Evolutionary conservation across 2,888 invertebrate species (phyloP).

Genomic region (Autographa pulchrina): DNA sequence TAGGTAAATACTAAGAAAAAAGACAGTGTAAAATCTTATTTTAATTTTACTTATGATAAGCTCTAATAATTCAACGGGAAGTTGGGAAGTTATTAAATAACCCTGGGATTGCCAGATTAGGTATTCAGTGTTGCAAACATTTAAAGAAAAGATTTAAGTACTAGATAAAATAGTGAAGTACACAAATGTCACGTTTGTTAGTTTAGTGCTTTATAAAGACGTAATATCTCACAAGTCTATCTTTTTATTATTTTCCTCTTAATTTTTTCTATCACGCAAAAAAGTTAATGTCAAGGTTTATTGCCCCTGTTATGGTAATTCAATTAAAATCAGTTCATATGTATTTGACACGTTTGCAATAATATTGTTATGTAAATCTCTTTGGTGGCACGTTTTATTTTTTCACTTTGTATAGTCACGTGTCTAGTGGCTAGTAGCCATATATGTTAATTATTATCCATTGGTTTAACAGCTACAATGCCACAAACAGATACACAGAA

Average conservation of each 20-base stretch:
- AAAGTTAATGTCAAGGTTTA: constrained; percentile 46
- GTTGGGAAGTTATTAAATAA: background rate
- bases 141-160: constrained; percentile 24
- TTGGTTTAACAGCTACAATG: too few species aligned
- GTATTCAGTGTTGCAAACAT: constrained; percentile 18
- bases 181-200: constrained; percentile 42
- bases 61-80: too few species aligned
- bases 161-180: constrained; percentile 43
- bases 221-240: constrained; percentile 34
- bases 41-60: too few species aligned
- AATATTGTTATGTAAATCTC: constrained; percentile 24
- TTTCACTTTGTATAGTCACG: background rate
- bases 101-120: constrained; percentile 8
- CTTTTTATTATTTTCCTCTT: constrained; percentile 31
- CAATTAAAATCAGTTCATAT: constrained; percentile 10
- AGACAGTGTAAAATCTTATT: too few species aligned
- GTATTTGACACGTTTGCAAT: constrained; percentile 4
- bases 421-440: background rate
- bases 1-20: too few species aligned
- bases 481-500: too few species aligned
- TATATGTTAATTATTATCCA: too few species aligned
- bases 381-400: constrained; percentile 25
- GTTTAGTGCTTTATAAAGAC: constrained; percentile 45
- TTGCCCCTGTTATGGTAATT: constrained; percentile 18
- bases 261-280: constrained; percentile 26